Evolutionary conservation across 2,888 invertebrate species (phyloP).

Genomic region (Prosopocoilus inquinatus): DNA sequence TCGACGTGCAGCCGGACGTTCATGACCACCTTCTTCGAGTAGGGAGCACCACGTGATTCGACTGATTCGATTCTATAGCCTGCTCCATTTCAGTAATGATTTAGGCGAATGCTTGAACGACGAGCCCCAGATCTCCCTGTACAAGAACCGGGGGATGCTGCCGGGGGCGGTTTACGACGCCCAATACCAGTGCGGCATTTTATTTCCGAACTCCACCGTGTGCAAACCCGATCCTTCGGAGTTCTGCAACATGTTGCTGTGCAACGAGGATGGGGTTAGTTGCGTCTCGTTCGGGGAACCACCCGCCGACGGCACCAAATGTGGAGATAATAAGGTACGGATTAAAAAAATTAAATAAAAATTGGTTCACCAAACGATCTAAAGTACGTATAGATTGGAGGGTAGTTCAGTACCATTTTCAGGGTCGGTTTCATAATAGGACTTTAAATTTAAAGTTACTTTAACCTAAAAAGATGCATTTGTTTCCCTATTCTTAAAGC

Average conservation of each 20-base stretch:
- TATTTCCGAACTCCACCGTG: conserved; percentile 40
- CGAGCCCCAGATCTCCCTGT: conserved; percentile 58
- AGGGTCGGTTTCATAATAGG: too few species aligned
- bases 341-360: too few species aligned
- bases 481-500: too few species aligned
- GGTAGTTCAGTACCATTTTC: too few species aligned
- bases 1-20: conserved; percentile 58
- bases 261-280: conserved; percentile 47
- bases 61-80: background rate
- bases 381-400: too few species aligned
- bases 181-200: conserved; percentile 60
- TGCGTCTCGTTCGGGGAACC: conserved; percentile 58
- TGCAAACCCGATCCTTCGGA: conserved; percentile 41
- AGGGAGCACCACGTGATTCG: conserved; percentile 31
- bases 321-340: conserved; percentile 62
- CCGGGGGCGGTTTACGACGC: conserved; percentile 68
- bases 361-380: too few species aligned
- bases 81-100: conserved; percentile 53
- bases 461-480: too few species aligned
- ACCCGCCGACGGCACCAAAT: conserved; percentile 66
- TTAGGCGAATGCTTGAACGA: conserved; percentile 66
- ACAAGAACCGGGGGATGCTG: conserved; percentile 55
- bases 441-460: too few species aligned
- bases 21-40: conserved; percentile 60
- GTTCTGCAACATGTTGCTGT: conserved; percentile 55